Conservation (phyloP, 2,888 invertebrate species). For the Zeuzera pyrina region DNA sequence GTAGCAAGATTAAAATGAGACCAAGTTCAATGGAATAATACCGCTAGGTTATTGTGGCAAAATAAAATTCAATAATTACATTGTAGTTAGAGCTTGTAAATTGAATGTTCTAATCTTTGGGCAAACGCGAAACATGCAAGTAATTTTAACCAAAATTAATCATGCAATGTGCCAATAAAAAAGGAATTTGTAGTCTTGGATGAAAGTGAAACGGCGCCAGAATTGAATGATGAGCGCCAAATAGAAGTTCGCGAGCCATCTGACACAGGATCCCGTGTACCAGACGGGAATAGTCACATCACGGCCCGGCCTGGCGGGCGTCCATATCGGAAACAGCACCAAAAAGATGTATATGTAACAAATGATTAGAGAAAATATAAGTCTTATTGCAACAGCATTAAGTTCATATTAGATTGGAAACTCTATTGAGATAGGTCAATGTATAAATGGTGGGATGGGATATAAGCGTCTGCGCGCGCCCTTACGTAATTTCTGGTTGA, state of each 20-base stretch:
- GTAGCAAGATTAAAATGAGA: too few species aligned
- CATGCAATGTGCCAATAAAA: too few species aligned
- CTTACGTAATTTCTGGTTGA: conserved; percentile 64
- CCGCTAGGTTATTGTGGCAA: too few species aligned
- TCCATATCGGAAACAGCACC: conserved; percentile 41
- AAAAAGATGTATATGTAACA: conserved; percentile 38
- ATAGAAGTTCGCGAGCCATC: conserved; percentile 44
- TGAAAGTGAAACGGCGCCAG: conserved; percentile 39
- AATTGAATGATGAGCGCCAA: conserved; percentile 50
- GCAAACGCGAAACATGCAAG: too few species aligned
- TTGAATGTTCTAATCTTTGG: too few species aligned
- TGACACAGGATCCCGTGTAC: conserved; percentile 50
- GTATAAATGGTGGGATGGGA: conserved; percentile 33
- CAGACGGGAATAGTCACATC: conserved; percentile 71
- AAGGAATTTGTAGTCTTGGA: conserved; percentile 2
- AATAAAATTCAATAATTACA: too few species aligned
- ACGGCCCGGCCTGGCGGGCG: conserved; percentile 65
- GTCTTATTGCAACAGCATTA: conserved; percentile 38
- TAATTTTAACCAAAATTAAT: too few species aligned
- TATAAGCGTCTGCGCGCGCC: conserved; percentile 61
- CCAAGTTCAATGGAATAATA: too few species aligned
- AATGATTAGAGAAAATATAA: conserved; percentile 35
- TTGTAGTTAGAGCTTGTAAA: too few species aligned
- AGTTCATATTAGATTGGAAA: conserved; percentile 31
- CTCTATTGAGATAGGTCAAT: conserved; percentile 29